Conservation (phyloP, 2,888 invertebrate species). For the Drosophila tanythrix region DNA sequence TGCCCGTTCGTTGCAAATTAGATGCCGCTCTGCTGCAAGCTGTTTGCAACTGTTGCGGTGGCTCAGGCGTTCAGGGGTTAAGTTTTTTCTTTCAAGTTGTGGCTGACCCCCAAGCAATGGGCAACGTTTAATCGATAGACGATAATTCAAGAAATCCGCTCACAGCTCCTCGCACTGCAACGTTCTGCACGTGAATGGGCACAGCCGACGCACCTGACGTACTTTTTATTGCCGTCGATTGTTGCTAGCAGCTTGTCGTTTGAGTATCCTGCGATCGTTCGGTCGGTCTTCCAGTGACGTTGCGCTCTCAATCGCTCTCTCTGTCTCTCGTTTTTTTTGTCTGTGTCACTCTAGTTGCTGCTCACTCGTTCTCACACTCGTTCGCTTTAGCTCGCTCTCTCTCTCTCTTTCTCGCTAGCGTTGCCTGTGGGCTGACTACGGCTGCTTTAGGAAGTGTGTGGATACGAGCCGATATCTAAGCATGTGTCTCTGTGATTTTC, state of each 20-base stretch:
- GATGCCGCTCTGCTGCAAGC: constrained; percentile 56
- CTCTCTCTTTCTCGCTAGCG: constrained; percentile 27
- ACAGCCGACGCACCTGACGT: constrained; percentile 52
- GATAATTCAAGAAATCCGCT: constrained; percentile 3
- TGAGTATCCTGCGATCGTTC: constrained; percentile 66
- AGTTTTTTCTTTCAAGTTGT: background rate
- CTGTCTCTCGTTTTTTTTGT: background rate
- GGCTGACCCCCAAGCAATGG: background rate
- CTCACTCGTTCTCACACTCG: constrained; percentile 24
- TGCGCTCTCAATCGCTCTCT: constrained; percentile 25
- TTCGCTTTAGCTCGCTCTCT: constrained; percentile 11
- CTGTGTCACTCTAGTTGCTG: constrained; percentile 21
- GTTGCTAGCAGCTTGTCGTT: constrained; percentile 4
- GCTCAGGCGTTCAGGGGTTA: constrained; percentile 13
- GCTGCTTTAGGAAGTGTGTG: constrained; percentile 96
- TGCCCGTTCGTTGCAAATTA: constrained; percentile 66
- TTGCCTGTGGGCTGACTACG: constrained; percentile 87
- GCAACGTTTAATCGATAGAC: constrained; percentile 1
- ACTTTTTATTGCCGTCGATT: constrained; percentile 48
- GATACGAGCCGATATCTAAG: constrained; percentile 96
- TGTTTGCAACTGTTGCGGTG: constrained; percentile 56
- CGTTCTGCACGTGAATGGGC: constrained; percentile 57
- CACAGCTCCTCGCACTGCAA: constrained; percentile 39
- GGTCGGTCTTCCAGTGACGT: constrained; percentile 46
- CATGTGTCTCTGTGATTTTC: constrained; percentile 86